phyloP scores from a whole-genome alignment of 2,113 vertebrate species.

The Leiothrix lutea region DNA sequence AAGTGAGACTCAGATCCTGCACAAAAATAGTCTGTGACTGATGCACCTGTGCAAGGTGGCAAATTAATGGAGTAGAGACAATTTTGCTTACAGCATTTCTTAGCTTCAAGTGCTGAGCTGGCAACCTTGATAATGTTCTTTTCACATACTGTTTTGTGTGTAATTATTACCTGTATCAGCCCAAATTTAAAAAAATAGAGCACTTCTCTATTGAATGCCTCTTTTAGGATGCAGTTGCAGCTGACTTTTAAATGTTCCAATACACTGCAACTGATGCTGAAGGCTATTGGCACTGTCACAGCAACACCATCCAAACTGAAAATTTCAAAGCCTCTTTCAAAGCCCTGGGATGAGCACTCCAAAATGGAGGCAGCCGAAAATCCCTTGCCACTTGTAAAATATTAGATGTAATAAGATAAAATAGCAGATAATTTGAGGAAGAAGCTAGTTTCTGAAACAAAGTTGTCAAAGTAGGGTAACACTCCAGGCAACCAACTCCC shows the following conservation, averaged over 20 bases:
- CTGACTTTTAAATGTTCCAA: slow-evolving; percentile 7
- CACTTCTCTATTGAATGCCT: background rate
- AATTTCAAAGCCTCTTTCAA: background rate
- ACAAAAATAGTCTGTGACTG: slow-evolving; percentile 41
- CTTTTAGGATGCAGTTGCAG: background rate
- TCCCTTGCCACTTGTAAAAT: background rate
- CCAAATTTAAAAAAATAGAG: slow-evolving; percentile 54
- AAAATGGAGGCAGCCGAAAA: background rate
- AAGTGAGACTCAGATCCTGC: background rate
- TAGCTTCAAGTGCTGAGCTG: slow-evolving; percentile 53
- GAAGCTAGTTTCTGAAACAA: slow-evolving; percentile 27
- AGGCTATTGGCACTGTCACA: background rate
- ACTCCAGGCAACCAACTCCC: slow-evolving; percentile 59
- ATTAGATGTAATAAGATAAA: background rate
- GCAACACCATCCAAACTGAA: background rate
- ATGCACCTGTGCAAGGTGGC: slow-evolving; percentile 42
- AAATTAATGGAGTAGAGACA: slow-evolving; percentile 52
- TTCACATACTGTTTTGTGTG: slow-evolving; percentile 33
- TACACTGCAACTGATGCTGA: background rate
- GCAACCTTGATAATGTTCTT: slow-evolving; percentile 61
- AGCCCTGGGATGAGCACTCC: background rate
- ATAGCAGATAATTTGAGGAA: slow-evolving; percentile 21
- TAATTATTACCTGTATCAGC: slow-evolving; percentile 53
- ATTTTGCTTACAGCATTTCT: slow-evolving; percentile 25
- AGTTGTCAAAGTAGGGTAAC: slow-evolving; percentile 52